phyloP scores from a whole-genome alignment of 2,888 invertebrate genomes.

The Corythucha ciliata region DNA sequence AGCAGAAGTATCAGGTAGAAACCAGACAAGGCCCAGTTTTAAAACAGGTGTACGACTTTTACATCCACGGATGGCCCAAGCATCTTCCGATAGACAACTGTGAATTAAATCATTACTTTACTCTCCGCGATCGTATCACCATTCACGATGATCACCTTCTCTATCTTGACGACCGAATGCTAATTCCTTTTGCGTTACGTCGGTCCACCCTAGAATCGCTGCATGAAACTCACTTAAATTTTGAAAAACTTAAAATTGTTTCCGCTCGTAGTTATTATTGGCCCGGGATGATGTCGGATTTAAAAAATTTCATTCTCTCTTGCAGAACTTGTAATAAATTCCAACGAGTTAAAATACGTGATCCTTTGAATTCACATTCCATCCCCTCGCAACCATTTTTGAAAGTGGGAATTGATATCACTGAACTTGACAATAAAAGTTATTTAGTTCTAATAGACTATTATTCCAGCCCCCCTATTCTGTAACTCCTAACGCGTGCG shows the following conservation, averaged over 20 bases:
- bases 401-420: slow-evolving; percentile 22
- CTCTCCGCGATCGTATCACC: too few relatives aligned
- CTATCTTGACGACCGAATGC: slow-evolving; percentile 22
- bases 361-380: slow-evolving; percentile 20
- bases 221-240: slow-evolving; percentile 21
- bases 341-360: slow-evolving; percentile 20
- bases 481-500: too few relatives aligned
- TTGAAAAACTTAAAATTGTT: slow-evolving; percentile 15
- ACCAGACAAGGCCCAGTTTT: not conserved
- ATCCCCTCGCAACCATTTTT: slow-evolving; percentile 21
- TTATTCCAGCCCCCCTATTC: too few relatives aligned
- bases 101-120: not conserved
- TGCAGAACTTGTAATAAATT: slow-evolving; percentile 20
- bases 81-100: not conserved
- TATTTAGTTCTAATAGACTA: slow-evolving; percentile 21
- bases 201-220: slow-evolving; percentile 14
- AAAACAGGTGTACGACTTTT: too few relatives aligned
- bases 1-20: not conserved
- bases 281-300: slow-evolving; percentile 17
- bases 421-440: slow-evolving; percentile 15
- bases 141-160: slow-evolving; percentile 15
- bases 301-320: slow-evolving; percentile 11
- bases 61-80: too few relatives aligned
- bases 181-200: slow-evolving; percentile 13
- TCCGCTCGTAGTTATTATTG: slow-evolving; percentile 16